phyloP scores from a whole-genome alignment of 1,140 invertebrate species.

The Monomorium pharaonis region DNA sequence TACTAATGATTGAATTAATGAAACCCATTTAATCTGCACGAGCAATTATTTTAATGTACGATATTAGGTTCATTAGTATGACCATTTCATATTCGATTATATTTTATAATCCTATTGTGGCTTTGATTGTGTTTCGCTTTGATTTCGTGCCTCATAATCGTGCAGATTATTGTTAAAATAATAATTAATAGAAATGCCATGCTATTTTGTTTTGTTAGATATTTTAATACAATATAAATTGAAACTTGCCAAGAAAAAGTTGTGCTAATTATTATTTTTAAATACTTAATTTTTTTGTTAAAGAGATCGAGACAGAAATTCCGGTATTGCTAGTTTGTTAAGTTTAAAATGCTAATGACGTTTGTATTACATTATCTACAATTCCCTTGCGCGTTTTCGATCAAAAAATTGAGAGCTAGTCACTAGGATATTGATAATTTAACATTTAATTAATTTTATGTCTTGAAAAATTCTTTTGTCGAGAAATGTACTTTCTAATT shows the following conservation, averaged over 20 bases:
- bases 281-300: neutral
- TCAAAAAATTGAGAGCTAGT: neutral
- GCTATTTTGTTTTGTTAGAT: neutral
- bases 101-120: constrained; percentile 43
- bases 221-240: neutral
- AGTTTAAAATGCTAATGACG: constrained; percentile 32
- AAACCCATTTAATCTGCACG: constrained; percentile 36
- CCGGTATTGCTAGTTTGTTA: neutral
- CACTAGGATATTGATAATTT: neutral
- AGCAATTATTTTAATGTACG: constrained; percentile 51
- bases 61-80: constrained; percentile 45
- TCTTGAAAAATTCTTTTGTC: neutral
- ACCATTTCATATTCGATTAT: constrained; percentile 34
- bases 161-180: constrained; percentile 9
- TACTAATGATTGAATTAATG: neutral
- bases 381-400: neutral
- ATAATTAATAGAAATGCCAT: constrained; percentile 16
- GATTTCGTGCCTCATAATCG: constrained; percentile 4
- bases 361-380: constrained; percentile 1
- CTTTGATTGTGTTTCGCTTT: constrained; percentile 40
- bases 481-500: neutral
- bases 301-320: neutral
- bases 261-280: neutral
- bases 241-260: neutral
- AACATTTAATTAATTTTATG: constrained; percentile 5